These are phyloP conservation scores for Anoura caudifer DNA, from an alignment of 2,113 vertebrate genomes.

Conservation along the genomic window DNA sequence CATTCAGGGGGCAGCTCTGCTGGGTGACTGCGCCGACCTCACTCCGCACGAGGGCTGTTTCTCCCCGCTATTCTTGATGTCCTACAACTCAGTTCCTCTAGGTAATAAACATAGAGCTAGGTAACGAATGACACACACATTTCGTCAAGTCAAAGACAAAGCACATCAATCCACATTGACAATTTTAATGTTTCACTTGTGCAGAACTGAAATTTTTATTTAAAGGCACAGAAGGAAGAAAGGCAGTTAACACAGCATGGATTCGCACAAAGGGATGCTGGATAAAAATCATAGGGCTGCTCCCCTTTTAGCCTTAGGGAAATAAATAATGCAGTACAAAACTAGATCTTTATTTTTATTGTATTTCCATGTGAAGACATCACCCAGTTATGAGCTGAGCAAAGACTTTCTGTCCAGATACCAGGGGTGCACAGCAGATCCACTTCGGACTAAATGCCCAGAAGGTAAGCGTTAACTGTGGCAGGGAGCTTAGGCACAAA, in stretches of 20 bases:
- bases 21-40: too few relatives aligned
- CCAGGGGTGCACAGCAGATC: background rate
- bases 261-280: background rate
- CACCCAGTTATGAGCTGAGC: constrained; percentile 27
- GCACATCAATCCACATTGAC: constrained; percentile 20
- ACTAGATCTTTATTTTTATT: constrained; percentile 31
- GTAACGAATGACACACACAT: background rate
- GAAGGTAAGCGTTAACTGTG: background rate
- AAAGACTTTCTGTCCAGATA: constrained; percentile 6
- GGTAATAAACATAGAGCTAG: background rate
- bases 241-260: constrained; percentile 59
- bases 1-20: too few relatives aligned
- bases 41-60: background rate
- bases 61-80: background rate
- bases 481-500: background rate
- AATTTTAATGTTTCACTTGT: constrained; percentile 70
- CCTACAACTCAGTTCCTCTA: background rate
- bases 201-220: constrained; percentile 57
- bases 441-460: constrained; percentile 27
- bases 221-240: constrained; percentile 73
- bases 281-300: background rate
- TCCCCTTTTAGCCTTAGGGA: constrained; percentile 34
- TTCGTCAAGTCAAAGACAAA: constrained; percentile 41
- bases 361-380: constrained; percentile 43
- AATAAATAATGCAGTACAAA: constrained; percentile 39